Percentiles rank a stretch among this genome's conserved stretches.
These are phyloP conservation scores for Myrmecophaga tridactyla DNA, from an alignment of 2,113 vertebrate species.

Conservation along the genomic window DNA sequence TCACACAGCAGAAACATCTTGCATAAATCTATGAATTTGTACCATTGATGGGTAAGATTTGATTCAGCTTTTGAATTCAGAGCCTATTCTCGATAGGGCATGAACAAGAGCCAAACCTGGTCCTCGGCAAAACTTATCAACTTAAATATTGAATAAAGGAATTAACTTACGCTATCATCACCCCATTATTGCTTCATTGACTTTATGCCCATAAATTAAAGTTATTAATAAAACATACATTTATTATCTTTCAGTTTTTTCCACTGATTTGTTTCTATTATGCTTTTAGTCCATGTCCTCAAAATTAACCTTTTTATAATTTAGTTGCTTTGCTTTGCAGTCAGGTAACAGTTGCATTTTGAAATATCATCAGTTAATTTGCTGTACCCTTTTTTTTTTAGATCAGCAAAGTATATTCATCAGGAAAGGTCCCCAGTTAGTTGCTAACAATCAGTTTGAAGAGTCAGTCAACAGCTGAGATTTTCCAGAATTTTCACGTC, in stretches of 20 bases:
- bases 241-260: conserved; percentile 16
- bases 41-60: not conserved
- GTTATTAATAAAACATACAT: not conserved
- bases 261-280: conserved; percentile 57
- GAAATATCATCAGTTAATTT: conserved; percentile 67
- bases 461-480: conserved; percentile 56
- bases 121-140: not conserved
- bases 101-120: not conserved
- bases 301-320: conserved; percentile 73
- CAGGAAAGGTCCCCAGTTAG: conserved; percentile 67
- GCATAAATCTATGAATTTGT: not conserved
- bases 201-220: conserved; percentile 14
- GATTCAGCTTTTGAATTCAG: not conserved
- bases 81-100: not conserved
- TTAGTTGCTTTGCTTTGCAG: conserved; percentile 64
- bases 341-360: conserved; percentile 57
- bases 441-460: conserved; percentile 66
- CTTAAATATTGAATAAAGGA: conserved; percentile 19
- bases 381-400: conserved; percentile 28
- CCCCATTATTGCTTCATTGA: not conserved
- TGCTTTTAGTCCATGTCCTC: conserved; percentile 42
- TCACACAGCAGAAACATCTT: not conserved
- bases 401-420: conserved; percentile 57
- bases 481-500: conserved; percentile 66
- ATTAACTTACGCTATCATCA: not conserved